Evolutionary conservation across 1,140 invertebrate species (phyloP).

Genomic region (Apis cerana): DNA sequence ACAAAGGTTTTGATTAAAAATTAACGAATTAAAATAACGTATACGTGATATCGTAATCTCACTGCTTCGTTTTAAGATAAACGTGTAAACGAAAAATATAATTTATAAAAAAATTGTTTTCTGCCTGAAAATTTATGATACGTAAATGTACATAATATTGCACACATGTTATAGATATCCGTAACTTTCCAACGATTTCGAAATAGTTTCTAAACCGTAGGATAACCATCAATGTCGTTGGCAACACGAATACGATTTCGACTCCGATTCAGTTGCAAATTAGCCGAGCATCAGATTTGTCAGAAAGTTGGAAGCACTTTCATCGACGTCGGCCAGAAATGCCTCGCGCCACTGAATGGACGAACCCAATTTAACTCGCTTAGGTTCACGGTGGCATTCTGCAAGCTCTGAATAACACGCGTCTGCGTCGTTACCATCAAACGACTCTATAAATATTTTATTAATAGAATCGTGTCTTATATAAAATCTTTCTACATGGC

Average conservation of each 20-base stretch:
- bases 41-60: too few relatives aligned
- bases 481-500: too few relatives aligned
- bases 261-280: neutral
- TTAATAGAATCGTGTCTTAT: neutral
- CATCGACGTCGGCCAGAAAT: neutral
- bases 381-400: constrained; percentile 11
- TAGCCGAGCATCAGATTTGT: neutral
- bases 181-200: neutral
- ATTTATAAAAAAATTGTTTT: too few relatives aligned
- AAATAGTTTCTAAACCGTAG: neutral
- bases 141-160: too few relatives aligned
- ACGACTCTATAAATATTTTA: neutral
- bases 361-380: constrained; percentile 31
- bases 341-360: constrained; percentile 1
- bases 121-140: too few relatives aligned
- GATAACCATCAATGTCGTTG: neutral
- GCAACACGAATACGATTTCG: neutral
- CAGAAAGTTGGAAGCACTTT: constrained; percentile 24
- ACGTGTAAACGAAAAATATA: too few relatives aligned
- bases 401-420: neutral
- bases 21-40: too few relatives aligned
- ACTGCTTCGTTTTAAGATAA: too few relatives aligned
- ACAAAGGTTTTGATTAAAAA: too few relatives aligned
- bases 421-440: neutral
- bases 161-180: too few relatives aligned